Base-by-base conservation (phyloP, 2,113 vertebrate species). In the Muscicapa adusta region DNA sequence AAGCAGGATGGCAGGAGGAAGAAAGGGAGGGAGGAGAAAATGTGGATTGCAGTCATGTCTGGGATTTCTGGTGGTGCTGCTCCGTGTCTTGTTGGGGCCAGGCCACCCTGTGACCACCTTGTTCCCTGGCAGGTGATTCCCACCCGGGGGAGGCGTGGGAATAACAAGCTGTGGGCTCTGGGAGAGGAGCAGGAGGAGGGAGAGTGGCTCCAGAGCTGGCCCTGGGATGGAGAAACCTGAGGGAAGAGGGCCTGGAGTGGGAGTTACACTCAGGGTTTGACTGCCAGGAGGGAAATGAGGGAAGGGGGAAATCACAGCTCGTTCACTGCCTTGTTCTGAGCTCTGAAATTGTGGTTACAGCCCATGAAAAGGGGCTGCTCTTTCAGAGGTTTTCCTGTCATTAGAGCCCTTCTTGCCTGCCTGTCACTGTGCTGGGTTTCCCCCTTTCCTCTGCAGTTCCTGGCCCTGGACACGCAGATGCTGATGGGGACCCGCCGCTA, bases 401-500 rank as follows among this genome's bases (percentile, higher is more conserved):
- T 8, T 14, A 11, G 31, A 73, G 36, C 20, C 19, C 36, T 72
- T 63, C 42, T 38, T 47, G 28, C 54, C 25, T 61, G 43, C 11
- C 2, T 22, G 47, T 77, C 91, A 71, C 40, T 18, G 24, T 9
- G 24, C 0, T 16, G 63, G 31, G 5, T 74, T 73, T 62, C 72
- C 3, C 57, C 47, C 61, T 91, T 72, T 94, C 89, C 67, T 96
- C 62, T 73, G 8, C 93, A 99, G 99, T 99, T 99, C 97, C 97
- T 99, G 97, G 99, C 98, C 12, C 98, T 99, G 47, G 99, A 99
- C 96, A 99, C 98, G 7, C 99, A 99, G 97, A 96, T 99, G 65
- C 96, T 99, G 96, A 99, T 99, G 98, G 99, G 99, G 26, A 99
- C 98, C 83, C 98, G 98, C 45, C 98, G 98, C 4, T 98, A 99